These are phyloP conservation scores for Tachysurus vachellii DNA, from an alignment of 2,113 vertebrate genomes.

Conservation along the genomic window DNA sequence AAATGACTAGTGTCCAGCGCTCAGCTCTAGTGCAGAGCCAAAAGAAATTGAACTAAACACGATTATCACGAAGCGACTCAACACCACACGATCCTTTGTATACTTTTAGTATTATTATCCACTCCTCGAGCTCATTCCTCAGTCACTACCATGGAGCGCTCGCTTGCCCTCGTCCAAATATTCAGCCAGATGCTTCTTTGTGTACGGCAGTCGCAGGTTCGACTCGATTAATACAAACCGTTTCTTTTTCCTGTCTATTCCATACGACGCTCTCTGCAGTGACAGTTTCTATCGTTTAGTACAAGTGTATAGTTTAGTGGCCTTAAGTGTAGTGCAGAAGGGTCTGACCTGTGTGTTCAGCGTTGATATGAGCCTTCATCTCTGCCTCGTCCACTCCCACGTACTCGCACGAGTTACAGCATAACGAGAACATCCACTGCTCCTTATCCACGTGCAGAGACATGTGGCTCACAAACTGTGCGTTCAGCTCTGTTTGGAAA, in stretches of 20 bases:
- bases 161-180: neutral
- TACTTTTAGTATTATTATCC: neutral
- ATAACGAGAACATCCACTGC: constrained; percentile 99
- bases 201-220: neutral
- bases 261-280: neutral
- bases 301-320: neutral
- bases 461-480: constrained; percentile 99
- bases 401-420: constrained; percentile 92
- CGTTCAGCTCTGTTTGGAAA: constrained; percentile 97
- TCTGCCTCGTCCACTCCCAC: constrained; percentile 95
- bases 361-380: constrained; percentile 90
- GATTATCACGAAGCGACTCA: neutral
- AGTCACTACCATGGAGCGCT: neutral
- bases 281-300: neutral
- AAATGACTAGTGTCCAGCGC: neutral
- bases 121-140: neutral
- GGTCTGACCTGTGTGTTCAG: constrained; percentile 66
- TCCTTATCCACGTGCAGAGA: constrained; percentile 98
- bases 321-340: neutral
- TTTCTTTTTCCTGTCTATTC: neutral
- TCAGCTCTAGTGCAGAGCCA: neutral
- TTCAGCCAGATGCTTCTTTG: neutral
- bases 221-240: neutral
- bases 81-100: too few species aligned
- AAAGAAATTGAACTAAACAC: neutral